Conservation (phyloP, 2,797 vertebrate genomes). For the Denticeps clupeoides region DNA sequence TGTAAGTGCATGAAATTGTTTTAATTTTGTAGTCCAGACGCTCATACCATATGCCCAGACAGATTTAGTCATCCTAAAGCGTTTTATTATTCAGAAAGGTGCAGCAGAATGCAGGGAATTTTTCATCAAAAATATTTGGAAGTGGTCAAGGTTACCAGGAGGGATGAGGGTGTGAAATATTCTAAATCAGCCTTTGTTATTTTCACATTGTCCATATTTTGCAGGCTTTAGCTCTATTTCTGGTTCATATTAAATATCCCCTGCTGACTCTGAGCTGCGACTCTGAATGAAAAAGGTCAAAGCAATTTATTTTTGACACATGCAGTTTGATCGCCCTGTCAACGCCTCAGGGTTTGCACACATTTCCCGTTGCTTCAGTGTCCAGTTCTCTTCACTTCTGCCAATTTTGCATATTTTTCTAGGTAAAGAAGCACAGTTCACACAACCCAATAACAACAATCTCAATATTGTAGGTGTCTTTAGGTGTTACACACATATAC, state of each 20-base stretch:
- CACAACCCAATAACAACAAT: too few relatives aligned
- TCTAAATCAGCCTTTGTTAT: slow-evolving; percentile 54
- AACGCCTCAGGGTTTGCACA: slow-evolving; percentile 58
- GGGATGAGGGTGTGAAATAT: slow-evolving; percentile 41
- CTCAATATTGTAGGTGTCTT: too few relatives aligned
- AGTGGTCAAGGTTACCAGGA: slow-evolving; percentile 40
- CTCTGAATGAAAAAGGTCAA: slow-evolving; percentile 65
- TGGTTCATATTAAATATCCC: slow-evolving; percentile 58
- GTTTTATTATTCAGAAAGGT: slow-evolving; percentile 13
- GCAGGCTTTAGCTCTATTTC: slow-evolving; percentile 64
- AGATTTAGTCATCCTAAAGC: too few relatives aligned
- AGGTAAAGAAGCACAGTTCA: too few relatives aligned
- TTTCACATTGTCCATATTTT: slow-evolving; percentile 53
- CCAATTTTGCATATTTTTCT: too few relatives aligned
- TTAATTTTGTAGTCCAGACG: too few relatives aligned
- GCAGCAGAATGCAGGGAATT: slow-evolving; percentile 11
- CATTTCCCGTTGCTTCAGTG: slow-evolving; percentile 13
- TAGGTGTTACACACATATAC: too few relatives aligned
- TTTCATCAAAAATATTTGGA: background rate
- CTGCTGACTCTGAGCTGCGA: slow-evolving; percentile 55
- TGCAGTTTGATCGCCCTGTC: slow-evolving; percentile 69
- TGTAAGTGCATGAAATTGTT: too few relatives aligned
- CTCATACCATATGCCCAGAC: too few relatives aligned
- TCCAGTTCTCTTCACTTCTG: background rate
- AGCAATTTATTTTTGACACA: slow-evolving; percentile 76